Conservation (phyloP, 2,888 invertebrate species). For the Thysanoteuthis rhombus region DNA sequence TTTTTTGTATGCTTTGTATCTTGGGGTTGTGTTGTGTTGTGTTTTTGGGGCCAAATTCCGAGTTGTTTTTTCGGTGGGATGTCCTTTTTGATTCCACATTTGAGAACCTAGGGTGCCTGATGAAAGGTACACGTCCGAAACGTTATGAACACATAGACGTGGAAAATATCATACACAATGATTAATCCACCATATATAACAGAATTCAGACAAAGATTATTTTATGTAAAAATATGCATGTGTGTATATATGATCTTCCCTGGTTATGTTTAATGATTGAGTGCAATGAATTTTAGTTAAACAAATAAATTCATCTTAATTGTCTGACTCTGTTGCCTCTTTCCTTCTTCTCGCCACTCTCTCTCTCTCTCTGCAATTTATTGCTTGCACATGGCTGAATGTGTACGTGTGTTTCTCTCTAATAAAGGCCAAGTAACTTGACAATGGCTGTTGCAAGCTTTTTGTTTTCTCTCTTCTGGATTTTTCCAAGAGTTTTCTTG, state of each 20-base stretch:
- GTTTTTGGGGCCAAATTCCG: too few relatives aligned
- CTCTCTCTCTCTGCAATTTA: background rate
- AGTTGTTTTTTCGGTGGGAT: too few relatives aligned
- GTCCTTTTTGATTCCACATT: too few relatives aligned
- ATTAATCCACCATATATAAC: too few relatives aligned
- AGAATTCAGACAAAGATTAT: too few relatives aligned
- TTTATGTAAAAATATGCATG: background rate
- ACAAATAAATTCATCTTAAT: background rate
- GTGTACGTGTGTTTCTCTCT: background rate
- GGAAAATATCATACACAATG: too few relatives aligned
- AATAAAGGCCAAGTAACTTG: background rate
- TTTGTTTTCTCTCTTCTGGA: background rate
- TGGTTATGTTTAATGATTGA: background rate
- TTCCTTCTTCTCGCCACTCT: background rate
- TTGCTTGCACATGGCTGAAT: background rate
- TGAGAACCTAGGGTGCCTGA: too few relatives aligned
- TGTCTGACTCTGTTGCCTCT: background rate
- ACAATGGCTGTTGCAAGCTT: background rate
- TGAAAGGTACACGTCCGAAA: too few relatives aligned
- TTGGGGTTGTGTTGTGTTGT: too few relatives aligned
- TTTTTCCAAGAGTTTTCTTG: background rate
- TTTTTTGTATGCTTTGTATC: too few relatives aligned
- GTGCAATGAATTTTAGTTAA: background rate
- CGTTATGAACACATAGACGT: too few relatives aligned
- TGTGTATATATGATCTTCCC: background rate